Evolutionary conservation across 2,113 vertebrate species (phyloP), one percentile per base, ranked within the genome.

Genomic region (Talpa occidentalis): DNA sequence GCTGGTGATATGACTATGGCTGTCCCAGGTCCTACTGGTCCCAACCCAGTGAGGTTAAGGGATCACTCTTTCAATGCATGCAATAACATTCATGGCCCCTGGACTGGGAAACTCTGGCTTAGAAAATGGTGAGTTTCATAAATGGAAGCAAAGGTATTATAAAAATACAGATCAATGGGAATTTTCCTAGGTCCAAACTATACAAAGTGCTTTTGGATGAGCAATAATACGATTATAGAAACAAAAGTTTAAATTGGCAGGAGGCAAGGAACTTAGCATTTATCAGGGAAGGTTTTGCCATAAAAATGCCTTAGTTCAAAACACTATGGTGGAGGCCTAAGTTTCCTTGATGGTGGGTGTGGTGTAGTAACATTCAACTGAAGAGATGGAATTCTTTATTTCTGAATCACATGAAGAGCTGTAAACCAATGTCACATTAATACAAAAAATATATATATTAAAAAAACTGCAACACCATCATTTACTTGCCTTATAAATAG

Each of bases 171-270:
- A 81, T 49, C 30, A 62, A 72, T 30, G 9, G 70, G n/a, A 73
- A 72, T 72, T 62, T 85, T 6, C 9, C 30, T 32, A 87, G 24
- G 42, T 78, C 40, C 24, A 79, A 86, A 70, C 54, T 67, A 82
- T 2, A 92, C 30, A 81, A 83, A 54, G 47, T 3, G 35, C 49
- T 80, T 91, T 84, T 6, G 11, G 22, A 77, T 82, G 14, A 84
- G 54, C 10, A 5, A 70, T 59, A 5, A 70, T 59, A 73, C 12
- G 12, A 81, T 24, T 62, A 72, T 26, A 83, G 35, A 90, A 87
- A 54, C 60, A 35, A 90, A 90, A 85, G 4, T 73, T 22, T 92
- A 70, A 92, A 49, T 37, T 80, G 19, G 6, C 52, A 54, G 21
- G 40, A 60, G 9, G 9, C 17, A 64, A 11, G 44, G 37, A 66